phyloP scores from a whole-genome alignment of 2,888 invertebrate genomes.

The Netelia virgata region DNA sequence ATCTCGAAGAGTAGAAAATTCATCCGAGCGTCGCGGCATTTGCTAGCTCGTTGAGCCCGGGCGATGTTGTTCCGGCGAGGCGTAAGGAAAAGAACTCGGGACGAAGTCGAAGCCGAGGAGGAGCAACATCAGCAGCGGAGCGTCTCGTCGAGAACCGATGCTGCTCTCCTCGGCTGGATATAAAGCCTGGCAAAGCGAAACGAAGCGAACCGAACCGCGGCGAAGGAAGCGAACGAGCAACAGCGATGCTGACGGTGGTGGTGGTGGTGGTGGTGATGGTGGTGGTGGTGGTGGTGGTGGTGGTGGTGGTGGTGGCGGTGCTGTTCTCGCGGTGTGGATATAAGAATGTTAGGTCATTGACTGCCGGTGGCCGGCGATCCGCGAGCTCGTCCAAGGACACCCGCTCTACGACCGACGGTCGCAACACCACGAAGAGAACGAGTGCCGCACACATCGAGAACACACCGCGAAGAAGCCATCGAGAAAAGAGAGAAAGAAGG shows the following conservation, averaged over 20 bases:
- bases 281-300: constrained; percentile 38
- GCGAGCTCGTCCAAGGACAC: constrained; percentile 84
- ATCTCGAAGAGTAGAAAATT: constrained; percentile 14
- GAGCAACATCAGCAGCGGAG: constrained; percentile 50
- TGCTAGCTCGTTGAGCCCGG: constrained; percentile 49
- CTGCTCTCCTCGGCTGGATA: constrained; percentile 52
- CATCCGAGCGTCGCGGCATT: constrained; percentile 53
- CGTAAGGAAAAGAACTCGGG: constrained; percentile 53
- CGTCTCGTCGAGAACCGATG: constrained; percentile 55
- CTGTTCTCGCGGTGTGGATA: constrained; percentile 67
- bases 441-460: neutral
- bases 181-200: constrained; percentile 75
- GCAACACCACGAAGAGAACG: constrained; percentile 43
- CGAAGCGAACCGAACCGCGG: constrained; percentile 78
- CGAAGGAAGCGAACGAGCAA: constrained; percentile 74
- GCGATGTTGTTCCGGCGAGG: constrained; percentile 54
- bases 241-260: constrained; percentile 41
- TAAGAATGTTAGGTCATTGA: constrained; percentile 84
- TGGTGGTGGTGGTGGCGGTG: constrained; percentile 40
- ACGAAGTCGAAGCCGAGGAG: constrained; percentile 63
- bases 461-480: neutral
- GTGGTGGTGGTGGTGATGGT: constrained; percentile 22
- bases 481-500: constrained; percentile 17
- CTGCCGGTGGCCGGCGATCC: constrained; percentile 83
- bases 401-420: constrained; percentile 78